Percentiles rank a stretch among this genome's conserved stretches.
Conservation (phyloP, 2,797 vertebrate genomes). For the Potorous gilbertii region DNA sequence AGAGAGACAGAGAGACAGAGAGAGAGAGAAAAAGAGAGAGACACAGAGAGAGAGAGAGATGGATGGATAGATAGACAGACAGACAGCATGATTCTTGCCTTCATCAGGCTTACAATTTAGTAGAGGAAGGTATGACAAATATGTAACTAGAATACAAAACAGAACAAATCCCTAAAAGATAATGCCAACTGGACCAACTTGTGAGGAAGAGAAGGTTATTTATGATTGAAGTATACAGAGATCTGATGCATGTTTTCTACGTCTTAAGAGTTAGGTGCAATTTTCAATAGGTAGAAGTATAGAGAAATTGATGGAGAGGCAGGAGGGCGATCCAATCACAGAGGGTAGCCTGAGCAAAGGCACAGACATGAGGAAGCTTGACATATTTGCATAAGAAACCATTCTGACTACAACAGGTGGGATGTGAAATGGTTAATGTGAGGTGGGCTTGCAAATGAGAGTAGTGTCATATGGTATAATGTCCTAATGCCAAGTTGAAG, state of each 20-base stretch:
- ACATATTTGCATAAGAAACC: neutral
- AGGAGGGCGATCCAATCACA: neutral
- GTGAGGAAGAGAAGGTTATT: neutral
- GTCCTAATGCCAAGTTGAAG: neutral
- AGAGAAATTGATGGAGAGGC: neutral
- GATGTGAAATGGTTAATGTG: neutral
- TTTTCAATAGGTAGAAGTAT: neutral
- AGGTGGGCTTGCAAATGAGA: neutral
- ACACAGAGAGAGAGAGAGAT: rapidly evolving
- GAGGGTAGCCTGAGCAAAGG: neutral
- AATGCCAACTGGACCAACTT: neutral
- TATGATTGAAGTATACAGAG: neutral
- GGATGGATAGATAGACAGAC: neutral
- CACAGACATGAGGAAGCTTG: neutral
- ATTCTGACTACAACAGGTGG: neutral
- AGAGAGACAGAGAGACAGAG: neutral
- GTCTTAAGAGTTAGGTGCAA: neutral
- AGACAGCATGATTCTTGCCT: neutral
- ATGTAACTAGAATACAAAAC: neutral
- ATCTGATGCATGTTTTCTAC: neutral
- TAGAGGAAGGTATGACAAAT: neutral
- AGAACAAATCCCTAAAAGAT: neutral
- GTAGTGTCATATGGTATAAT: neutral
- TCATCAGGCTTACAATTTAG: neutral
- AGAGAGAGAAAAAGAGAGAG: neutral